Conservation (phyloP, 2,888 invertebrate genomes). For the Stenotaenia linearis region DNA sequence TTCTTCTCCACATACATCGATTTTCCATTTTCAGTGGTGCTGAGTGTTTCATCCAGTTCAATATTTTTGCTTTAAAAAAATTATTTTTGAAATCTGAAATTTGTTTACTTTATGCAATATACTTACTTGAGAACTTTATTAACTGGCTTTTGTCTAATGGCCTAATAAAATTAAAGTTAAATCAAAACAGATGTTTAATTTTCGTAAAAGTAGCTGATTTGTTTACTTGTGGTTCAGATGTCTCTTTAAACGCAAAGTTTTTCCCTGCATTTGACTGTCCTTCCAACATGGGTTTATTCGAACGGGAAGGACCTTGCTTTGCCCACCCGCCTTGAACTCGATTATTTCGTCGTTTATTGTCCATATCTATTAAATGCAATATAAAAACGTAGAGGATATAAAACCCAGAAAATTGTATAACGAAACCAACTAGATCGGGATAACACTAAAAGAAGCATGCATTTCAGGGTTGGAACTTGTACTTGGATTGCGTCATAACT, state of each 20-base stretch:
- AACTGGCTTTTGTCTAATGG: neutral
- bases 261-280: neutral
- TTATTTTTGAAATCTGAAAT: neutral
- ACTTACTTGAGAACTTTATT: neutral
- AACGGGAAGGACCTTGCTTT: neutral
- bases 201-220: neutral
- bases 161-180: neutral
- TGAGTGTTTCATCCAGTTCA: neutral
- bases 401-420: too few relatives aligned
- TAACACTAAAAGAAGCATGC: too few relatives aligned
- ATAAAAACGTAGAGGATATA: too few relatives aligned
- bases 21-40: neutral
- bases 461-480: too few relatives aligned
- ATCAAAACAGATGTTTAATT: neutral
- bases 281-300: neutral
- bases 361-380: neutral
- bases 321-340: constrained; percentile 34
- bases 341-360: constrained; percentile 1
- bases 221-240: neutral
- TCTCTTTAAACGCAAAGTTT: neutral
- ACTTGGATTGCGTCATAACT: too few relatives aligned
- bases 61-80: neutral
- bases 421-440: too few relatives aligned
- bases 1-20: neutral
- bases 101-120: neutral